These are phyloP conservation scores for Heteromurus nitidus DNA, from an alignment of 2,888 invertebrate species.

Conservation along the genomic window DNA sequence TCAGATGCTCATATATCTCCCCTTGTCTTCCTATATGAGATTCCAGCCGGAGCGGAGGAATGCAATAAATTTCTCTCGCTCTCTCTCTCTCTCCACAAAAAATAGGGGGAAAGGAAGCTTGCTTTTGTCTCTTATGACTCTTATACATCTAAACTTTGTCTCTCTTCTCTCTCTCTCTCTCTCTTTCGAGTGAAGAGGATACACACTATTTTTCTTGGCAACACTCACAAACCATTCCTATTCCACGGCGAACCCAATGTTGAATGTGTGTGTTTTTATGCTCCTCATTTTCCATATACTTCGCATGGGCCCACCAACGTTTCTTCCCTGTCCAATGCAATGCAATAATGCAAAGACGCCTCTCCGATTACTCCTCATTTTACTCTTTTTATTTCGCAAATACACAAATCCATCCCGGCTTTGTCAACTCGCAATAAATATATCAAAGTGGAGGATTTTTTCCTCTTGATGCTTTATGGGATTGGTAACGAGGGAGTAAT, in stretches of 20 bases:
- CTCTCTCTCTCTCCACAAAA: too few relatives aligned
- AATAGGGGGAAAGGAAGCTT: not conserved
- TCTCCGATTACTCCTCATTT: not conserved
- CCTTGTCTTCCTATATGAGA: constrained; percentile 62
- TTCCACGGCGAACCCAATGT: constrained; percentile 13
- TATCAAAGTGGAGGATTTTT: too few relatives aligned
- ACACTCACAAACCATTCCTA: not conserved
- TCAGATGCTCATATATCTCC: constrained; percentile 66
- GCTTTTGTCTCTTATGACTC: too few relatives aligned
- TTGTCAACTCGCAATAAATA: not conserved
- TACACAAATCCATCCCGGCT: not conserved
- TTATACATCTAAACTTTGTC: too few relatives aligned
- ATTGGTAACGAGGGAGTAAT: too few relatives aligned
- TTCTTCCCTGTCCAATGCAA: not conserved
- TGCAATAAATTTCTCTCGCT: constrained; percentile 61
- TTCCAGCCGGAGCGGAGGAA: constrained; percentile 65
- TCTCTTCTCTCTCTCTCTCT: not conserved
- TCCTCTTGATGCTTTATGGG: too few relatives aligned
- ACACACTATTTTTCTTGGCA: constrained; percentile 13
- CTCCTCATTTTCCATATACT: too few relatives aligned
- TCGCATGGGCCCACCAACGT: too few relatives aligned
- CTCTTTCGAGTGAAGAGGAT: not conserved
- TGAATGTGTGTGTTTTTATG: too few relatives aligned
- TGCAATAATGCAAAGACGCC: not conserved
- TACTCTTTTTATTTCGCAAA: too few relatives aligned